A percentile compares a stretch with the other conserved stretches of the same genome.
Evolutionary conservation across 1,140 invertebrate species (phyloP).

Genomic region (Laupala kohalensis): DNA sequence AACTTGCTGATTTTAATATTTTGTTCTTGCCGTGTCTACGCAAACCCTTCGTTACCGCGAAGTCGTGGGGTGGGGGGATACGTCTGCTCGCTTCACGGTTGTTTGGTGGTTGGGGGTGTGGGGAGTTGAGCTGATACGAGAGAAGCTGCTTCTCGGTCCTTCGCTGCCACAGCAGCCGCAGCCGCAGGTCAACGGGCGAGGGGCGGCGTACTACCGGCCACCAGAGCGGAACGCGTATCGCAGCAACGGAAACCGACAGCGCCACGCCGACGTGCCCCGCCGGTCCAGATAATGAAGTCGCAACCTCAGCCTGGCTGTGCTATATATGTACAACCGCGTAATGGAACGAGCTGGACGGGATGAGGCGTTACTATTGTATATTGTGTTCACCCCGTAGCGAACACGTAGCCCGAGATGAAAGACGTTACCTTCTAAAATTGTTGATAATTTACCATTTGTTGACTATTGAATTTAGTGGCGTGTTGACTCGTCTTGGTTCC

Average conservation of each 20-base stretch:
- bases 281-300: background rate
- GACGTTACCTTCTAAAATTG: no score
- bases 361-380: no score
- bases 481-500: no score
- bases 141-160: background rate
- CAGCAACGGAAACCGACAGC: background rate
- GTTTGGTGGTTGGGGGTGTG: background rate
- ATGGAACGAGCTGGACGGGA: background rate
- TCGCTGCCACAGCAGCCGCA: background rate
- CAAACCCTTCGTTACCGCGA: background rate
- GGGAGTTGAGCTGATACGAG: no score
- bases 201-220: background rate
- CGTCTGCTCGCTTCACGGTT: background rate
- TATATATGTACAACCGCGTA: background rate
- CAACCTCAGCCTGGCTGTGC: background rate
- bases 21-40: no score
- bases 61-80: background rate
- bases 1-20: no score
- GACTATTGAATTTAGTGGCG: no score
- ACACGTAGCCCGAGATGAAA: no score
- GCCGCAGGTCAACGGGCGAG: background rate
- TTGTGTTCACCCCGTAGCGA: no score
- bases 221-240: background rate
- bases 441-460: no score
- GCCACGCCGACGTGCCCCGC: background rate